These are phyloP conservation scores for Phalera bucephala DNA, from an alignment of 2,888 invertebrate genomes.

Conservation along the genomic window DNA sequence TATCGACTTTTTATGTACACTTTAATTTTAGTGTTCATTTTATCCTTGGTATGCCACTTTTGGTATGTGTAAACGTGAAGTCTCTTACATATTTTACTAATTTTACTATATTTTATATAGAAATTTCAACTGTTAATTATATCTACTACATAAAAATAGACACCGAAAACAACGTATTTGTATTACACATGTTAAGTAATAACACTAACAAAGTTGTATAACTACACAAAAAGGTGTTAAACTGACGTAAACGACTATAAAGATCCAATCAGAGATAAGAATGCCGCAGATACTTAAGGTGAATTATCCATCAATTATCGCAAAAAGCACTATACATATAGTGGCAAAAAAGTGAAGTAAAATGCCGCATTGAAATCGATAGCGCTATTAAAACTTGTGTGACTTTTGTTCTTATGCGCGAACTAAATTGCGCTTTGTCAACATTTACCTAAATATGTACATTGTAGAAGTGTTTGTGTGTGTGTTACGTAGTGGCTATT, in stretches of 20 bases:
- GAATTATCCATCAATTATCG: slow-evolving; percentile 60
- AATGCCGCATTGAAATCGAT: slow-evolving; percentile 63
- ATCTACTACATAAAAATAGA: too few relatives aligned
- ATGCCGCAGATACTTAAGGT: slow-evolving; percentile 35
- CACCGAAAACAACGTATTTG: too few relatives aligned
- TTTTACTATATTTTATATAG: too few relatives aligned
- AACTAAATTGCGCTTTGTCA: slow-evolving; percentile 21
- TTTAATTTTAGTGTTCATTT: too few relatives aligned
- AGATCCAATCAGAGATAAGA: slow-evolving; percentile 37
- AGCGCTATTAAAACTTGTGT: slow-evolving; percentile 36
- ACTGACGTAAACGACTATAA: slow-evolving; percentile 51
- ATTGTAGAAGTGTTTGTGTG: slow-evolving; percentile 3
- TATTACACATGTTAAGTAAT: neutral
- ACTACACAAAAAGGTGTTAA: slow-evolving; percentile 7
- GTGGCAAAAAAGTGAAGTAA: slow-evolving; percentile 33
- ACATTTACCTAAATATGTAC: slow-evolving; percentile 32
- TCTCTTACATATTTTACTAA: too few relatives aligned
- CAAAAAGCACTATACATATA: slow-evolving; percentile 42
- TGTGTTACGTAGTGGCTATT: slow-evolving; percentile 1
- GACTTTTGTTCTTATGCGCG: slow-evolving; percentile 47
- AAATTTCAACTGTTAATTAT: too few relatives aligned
- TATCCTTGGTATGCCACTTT: too few relatives aligned
- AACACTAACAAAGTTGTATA: neutral
- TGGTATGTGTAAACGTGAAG: too few relatives aligned
- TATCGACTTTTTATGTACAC: too few relatives aligned